phyloP scores from a whole-genome alignment of 2,888 invertebrate genomes.

The Tribolium freemani region DNA sequence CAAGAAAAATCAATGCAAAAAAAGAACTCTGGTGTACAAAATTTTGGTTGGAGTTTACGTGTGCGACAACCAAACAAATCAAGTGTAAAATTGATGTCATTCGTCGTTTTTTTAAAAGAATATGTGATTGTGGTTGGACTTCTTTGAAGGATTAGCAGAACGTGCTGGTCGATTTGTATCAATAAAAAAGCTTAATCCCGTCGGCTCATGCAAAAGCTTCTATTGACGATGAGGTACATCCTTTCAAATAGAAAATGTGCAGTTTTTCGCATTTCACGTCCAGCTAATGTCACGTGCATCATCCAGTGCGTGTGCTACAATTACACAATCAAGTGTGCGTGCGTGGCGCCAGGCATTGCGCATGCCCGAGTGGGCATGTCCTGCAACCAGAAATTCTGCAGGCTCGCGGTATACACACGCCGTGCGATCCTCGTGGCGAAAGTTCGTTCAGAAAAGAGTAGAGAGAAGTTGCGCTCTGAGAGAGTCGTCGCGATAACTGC shows the following conservation, averaged over 20 bases:
- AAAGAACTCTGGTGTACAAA: too few relatives aligned
- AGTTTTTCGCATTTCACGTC: slow-evolving; percentile 45
- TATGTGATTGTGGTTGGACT: not conserved
- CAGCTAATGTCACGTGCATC: slow-evolving; percentile 58
- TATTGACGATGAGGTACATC: too few relatives aligned
- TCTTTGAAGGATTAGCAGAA: not conserved
- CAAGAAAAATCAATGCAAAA: too few relatives aligned
- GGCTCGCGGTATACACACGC: slow-evolving; percentile 44
- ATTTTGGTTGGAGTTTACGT: slow-evolving; percentile 45
- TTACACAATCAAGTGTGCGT: slow-evolving; percentile 65
- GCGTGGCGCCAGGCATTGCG: slow-evolving; percentile 64
- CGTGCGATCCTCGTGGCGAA: slow-evolving; percentile 50
- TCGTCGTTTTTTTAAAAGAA: not conserved
- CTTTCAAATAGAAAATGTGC: not conserved
- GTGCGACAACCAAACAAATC: slow-evolving; percentile 65
- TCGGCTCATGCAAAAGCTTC: not conserved
- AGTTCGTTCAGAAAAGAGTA: slow-evolving; percentile 7
- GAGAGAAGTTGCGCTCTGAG: not conserved
- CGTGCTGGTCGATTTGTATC: not conserved
- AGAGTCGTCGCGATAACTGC: not conserved
- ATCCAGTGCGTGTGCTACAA: slow-evolving; percentile 62
- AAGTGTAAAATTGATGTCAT: not conserved
- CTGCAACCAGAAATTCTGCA: slow-evolving; percentile 46
- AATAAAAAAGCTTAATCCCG: not conserved
- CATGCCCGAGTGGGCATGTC: slow-evolving; percentile 64